Evolutionary conservation across 2,888 invertebrate genomes (phyloP).

Genomic region (Heliothis peltigera): DNA sequence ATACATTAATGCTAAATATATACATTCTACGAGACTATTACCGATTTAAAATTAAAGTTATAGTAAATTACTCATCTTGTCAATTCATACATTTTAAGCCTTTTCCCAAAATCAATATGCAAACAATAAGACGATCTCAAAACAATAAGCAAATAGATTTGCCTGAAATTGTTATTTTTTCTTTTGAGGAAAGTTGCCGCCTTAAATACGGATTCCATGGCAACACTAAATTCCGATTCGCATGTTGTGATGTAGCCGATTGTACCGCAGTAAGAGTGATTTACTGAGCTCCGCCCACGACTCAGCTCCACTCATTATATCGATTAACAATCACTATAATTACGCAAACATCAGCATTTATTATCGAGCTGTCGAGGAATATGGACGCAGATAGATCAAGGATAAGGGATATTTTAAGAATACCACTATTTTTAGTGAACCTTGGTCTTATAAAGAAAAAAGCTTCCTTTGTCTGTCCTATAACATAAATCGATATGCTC

Average conservation of each 20-base stretch:
- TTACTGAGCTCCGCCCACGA: constrained; percentile 46
- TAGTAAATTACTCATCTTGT: no score
- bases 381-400: constrained; percentile 7
- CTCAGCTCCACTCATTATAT: constrained; percentile 44
- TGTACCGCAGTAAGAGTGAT: constrained; percentile 44
- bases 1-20: no score
- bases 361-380: constrained; percentile 34
- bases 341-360: constrained; percentile 40
- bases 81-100: no score
- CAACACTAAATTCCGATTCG: constrained; percentile 35
- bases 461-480: no score
- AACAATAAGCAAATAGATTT: no score
- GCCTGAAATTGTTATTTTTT: neutral
- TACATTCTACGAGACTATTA: no score
- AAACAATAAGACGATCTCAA: neutral
- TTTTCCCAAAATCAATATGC: neutral
- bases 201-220: neutral
- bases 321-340: constrained; percentile 55
- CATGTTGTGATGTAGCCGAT: constrained; percentile 30
- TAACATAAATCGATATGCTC: neutral
- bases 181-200: constrained; percentile 1
- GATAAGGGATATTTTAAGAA: constrained; percentile 1
- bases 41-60: no score
- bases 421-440: neutral
- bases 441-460: neutral